A percentile compares a stretch with the other conserved stretches of the same genome.
Conservation (phyloP, 2,113 vertebrate genomes). For the Camelus bactrianus region DNA sequence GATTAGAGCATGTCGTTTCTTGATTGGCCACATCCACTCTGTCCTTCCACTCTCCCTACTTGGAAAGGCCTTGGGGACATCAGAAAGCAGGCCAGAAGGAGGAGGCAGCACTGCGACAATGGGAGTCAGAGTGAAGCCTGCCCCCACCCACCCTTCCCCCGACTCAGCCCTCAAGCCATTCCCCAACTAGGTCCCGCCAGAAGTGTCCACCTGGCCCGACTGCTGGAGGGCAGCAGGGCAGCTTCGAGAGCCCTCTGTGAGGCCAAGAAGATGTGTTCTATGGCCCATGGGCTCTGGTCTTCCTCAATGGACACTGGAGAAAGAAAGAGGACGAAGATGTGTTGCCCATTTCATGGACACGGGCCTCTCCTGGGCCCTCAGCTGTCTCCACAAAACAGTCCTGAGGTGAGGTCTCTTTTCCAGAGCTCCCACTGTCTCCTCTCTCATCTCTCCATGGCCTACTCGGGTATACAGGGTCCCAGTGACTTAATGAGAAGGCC, state of each 20-base stretch:
- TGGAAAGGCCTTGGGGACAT: constrained; percentile 52
- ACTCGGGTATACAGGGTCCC: neutral
- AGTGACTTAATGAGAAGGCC: neutral
- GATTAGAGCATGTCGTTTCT: constrained; percentile 39
- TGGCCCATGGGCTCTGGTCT: neutral
- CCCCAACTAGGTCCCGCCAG: neutral
- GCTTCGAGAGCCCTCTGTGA: neutral
- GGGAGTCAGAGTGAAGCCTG: neutral
- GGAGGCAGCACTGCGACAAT: neutral
- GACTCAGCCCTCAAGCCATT: neutral
- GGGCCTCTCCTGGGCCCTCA: neutral
- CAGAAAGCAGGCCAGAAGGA: constrained; percentile 68
- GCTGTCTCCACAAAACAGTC: neutral
- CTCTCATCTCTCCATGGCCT: neutral
- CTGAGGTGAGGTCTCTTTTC: neutral
- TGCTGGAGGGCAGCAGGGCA: neutral
- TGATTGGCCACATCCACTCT: constrained; percentile 42
- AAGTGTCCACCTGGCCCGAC: neutral
- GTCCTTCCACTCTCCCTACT: constrained; percentile 36
- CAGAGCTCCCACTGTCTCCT: neutral
- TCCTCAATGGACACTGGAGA: neutral
- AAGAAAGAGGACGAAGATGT: neutral
- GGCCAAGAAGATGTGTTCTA: neutral
- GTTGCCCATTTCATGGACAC: neutral
- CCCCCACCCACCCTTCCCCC: fast-evolving